Base-by-base conservation (phyloP, 2,888 invertebrate genomes). In the Tyria jacobaeae region DNA sequence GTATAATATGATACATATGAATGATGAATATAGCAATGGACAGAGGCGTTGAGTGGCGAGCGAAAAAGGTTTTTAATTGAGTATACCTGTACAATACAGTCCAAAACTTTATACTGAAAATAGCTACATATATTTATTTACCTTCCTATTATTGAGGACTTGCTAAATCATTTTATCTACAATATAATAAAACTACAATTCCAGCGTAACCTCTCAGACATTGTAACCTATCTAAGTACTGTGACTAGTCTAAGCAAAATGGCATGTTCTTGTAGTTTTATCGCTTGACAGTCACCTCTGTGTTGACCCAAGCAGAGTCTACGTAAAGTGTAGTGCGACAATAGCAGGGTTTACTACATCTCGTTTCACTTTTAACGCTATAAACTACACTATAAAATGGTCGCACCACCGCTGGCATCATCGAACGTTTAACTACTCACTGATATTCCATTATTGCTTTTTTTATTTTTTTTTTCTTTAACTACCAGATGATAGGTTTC, bases 361-460 rank as follows among this genome's bases (percentile, higher is more conserved):
- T 63, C 87, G 86, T 89, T 89, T 86, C 86, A 85, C 86, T 85
- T 88, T 87, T 87, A 86, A 83, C 80, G 86, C 89, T 84, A 87
- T 89, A 85, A 89, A 87, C 80, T 54, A 82, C 79, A 79, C 86
- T 81, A 86, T 88, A 88, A 88, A 89, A 84, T 80, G 76, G 73
- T 78, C 79, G 79, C 78, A 78, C 76, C 77, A 76, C 74, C 72
- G 73, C 78, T 77, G 78, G 37, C 81, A 82, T 85, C 84, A 87
- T 84, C 78, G 80, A 78, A 75, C 75, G 79, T 75, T 73, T 75
- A 78, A 77, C 75, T 60, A 71, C 68, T 76, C 70, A 71, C 62
- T 70, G 64, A 75, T 64, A 64, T 52, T 66, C 61, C 24, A 59
- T 68, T 67, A 61, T 47, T 52, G 50, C 31, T 25, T 74, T 71